phyloP scores from a whole-genome alignment of 2,797 vertebrate species.

The Lepilemur septentrionalis region DNA sequence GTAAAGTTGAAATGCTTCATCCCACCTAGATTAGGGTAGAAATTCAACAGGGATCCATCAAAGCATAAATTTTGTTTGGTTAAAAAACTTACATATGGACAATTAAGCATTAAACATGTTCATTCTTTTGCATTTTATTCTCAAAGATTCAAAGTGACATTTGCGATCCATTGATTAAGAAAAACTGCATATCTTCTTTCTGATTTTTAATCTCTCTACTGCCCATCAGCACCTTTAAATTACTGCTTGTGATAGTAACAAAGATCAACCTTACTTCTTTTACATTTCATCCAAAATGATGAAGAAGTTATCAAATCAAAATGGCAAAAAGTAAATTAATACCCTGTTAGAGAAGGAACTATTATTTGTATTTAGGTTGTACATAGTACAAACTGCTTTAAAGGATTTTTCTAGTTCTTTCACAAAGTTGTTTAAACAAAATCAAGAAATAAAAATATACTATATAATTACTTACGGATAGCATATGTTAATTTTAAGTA shows the following conservation, averaged over 20 bases:
- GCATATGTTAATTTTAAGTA: background rate
- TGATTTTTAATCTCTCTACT: slow-evolving; percentile 32
- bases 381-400: background rate
- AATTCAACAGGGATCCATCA: slow-evolving; percentile 63
- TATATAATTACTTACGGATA: background rate
- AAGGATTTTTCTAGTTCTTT: background rate
- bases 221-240: slow-evolving; percentile 66
- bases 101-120: slow-evolving; percentile 65
- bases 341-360: background rate
- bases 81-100: slow-evolving; percentile 52
- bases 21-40: slow-evolving; percentile 42
- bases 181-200: slow-evolving; percentile 58
- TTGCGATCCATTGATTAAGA: slow-evolving; percentile 18
- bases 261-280: slow-evolving; percentile 49
- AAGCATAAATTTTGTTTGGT: slow-evolving; percentile 60
- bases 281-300: slow-evolving; percentile 21
- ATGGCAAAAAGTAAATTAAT: background rate
- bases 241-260: slow-evolving; percentile 42
- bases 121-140: slow-evolving; percentile 28
- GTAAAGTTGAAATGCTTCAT: slow-evolving; percentile 56
- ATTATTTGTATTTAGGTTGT: background rate
- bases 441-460: slow-evolving; percentile 24
- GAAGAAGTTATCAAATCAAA: slow-evolving; percentile 13
- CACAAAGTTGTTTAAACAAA: background rate
- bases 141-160: slow-evolving; percentile 59